Evolutionary conservation across 1,140 invertebrate genomes (phyloP).

Genomic region (Pemphigus obesinymphae): DNA sequence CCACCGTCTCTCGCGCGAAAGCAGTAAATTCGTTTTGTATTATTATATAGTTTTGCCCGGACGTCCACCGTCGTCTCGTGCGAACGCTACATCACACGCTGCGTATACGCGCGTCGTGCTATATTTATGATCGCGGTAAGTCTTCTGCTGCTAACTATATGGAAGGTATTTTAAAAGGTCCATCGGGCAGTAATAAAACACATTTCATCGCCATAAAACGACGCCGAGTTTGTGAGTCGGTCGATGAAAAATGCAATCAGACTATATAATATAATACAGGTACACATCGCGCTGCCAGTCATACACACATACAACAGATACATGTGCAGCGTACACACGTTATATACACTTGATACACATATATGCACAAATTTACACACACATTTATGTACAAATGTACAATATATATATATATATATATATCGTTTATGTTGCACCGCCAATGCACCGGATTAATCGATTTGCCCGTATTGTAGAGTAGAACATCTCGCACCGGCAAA

Average conservation of each 20-base stretch:
- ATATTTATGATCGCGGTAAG: not conserved
- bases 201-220: constrained; percentile 23
- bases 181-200: constrained; percentile 14
- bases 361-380: too few species aligned
- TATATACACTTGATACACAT: not conserved
- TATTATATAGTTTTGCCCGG: not conserved
- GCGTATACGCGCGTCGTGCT: not conserved
- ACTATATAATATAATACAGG: not conserved
- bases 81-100: not conserved
- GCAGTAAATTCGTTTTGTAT: not conserved
- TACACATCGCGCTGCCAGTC: not conserved
- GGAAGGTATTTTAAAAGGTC: constrained; percentile 20
- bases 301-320: too few species aligned
- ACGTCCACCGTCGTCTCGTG: not conserved
- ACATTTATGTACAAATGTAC: too few species aligned
- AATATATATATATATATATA: too few species aligned
- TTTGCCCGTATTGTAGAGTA: too few species aligned
- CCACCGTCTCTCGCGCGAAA: not conserved
- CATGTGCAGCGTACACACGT: too few species aligned
- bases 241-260: constrained; percentile 12
- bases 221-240: not conserved
- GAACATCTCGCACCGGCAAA: not conserved
- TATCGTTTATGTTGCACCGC: not conserved
- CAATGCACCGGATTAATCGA: not conserved
- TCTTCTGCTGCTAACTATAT: not conserved